phyloP scores from a whole-genome alignment of 2,888 invertebrate species.

The Rhamphomyia laevipes region DNA sequence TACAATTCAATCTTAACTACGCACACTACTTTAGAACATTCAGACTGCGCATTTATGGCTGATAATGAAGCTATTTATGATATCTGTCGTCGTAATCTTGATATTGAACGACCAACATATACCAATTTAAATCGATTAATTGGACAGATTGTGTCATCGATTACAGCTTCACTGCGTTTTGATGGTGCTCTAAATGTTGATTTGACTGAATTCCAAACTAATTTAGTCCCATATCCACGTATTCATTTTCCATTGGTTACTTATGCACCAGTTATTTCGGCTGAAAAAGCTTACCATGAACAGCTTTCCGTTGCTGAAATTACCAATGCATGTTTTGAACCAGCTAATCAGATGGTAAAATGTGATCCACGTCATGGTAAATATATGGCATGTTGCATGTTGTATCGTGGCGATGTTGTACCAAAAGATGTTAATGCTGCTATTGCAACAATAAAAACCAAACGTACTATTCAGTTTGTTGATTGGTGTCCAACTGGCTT shows the following conservation, averaged over 20 bases:
- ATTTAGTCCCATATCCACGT: constrained; percentile 88
- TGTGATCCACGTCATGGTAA: no score
- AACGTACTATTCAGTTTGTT: constrained; percentile 80
- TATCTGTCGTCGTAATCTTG: no score
- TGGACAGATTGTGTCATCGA: constrained; percentile 80
- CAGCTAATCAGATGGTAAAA: no score
- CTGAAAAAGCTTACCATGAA: no score
- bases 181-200: constrained; percentile 89
- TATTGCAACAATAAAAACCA: constrained; percentile 90
- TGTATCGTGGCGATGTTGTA: constrained; percentile 86
- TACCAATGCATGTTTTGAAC: no score
- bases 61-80: no score
- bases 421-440: constrained; percentile 90
- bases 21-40: no score
- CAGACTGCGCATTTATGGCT: no score
- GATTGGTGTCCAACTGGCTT: no score
- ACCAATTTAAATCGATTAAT: constrained; percentile 79
- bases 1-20: constrained; percentile 90
- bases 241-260: no score
- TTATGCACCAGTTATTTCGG: no score
- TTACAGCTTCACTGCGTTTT: constrained; percentile 84
- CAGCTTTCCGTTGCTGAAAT: no score
- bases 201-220: constrained; percentile 88
- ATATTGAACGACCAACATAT: constrained; percentile 74
- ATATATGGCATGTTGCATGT: constrained; percentile 95